Conservation (phyloP, 2,113 vertebrate genomes). For the Perccottus glenii region DNA sequence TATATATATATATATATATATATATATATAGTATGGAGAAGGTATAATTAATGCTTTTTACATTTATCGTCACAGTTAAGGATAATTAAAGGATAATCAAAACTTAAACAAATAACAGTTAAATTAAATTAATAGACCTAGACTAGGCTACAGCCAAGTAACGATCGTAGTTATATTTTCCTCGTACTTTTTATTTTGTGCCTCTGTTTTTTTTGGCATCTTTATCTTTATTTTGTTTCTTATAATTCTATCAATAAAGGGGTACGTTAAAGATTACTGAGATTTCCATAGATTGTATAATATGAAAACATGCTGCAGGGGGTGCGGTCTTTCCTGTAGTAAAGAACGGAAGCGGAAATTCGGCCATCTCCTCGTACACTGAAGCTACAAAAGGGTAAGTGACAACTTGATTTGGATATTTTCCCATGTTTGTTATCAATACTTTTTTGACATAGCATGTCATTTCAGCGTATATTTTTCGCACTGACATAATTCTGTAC, state of each 20-base stretch:
- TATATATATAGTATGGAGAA: no score
- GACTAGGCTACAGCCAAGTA: no score
- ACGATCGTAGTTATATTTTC: no score
- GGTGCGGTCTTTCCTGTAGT: constrained; percentile 73
- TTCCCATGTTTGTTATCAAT: constrained; percentile 16
- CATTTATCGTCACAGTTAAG: no score
- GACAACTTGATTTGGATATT: constrained; percentile 60
- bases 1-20: no score
- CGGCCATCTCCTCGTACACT: constrained; percentile 82
- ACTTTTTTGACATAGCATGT: constrained; percentile 17
- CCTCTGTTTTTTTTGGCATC: no score
- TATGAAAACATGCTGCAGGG: constrained; percentile 68
- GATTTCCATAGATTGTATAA: no score
- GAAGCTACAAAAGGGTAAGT: constrained; percentile 80
- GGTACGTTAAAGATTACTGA: constrained; percentile 44
- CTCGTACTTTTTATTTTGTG: no score
- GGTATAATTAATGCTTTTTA: no score
- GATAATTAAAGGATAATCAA: no score
- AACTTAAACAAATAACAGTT: no score
- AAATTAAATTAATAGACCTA: no score
- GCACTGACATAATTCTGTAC: constrained; percentile 10
- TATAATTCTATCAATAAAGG: background rate
- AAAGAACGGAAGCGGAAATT: constrained; percentile 82
- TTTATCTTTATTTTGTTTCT: background rate
- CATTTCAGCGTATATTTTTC: constrained; percentile 13